phyloP scores from a whole-genome alignment of 2,797 vertebrate species.

The Alca torda region DNA sequence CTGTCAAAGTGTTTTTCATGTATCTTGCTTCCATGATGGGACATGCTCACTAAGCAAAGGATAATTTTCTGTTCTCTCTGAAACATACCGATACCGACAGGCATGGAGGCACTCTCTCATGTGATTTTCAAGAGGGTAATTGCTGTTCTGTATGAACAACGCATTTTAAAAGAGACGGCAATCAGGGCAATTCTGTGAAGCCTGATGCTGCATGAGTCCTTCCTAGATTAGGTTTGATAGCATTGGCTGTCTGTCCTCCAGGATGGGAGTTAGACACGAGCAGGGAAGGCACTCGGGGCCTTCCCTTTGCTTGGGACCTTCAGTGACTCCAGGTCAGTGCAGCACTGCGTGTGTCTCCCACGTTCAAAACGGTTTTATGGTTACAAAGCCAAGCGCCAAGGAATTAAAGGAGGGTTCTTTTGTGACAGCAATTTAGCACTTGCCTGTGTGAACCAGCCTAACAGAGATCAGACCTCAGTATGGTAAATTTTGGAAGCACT shows the following conservation, averaged over 20 bases:
- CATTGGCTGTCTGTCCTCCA: background rate
- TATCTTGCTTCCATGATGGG: background rate
- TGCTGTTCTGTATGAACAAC: background rate
- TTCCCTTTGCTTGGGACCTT: background rate
- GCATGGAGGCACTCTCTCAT: accelerated
- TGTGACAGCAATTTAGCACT: background rate
- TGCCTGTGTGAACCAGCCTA: background rate
- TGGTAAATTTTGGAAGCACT: background rate
- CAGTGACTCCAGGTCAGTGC: background rate
- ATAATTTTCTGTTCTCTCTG: background rate
- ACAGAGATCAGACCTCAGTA: background rate
- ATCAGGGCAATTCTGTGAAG: background rate
- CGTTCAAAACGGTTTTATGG: background rate
- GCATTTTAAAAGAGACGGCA: background rate
- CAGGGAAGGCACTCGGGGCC: background rate
- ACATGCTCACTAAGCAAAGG: background rate
- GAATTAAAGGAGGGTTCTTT: background rate
- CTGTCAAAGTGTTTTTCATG: background rate
- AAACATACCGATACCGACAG: background rate
- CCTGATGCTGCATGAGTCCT: background rate
- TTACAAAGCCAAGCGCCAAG: background rate
- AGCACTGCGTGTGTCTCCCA: background rate
- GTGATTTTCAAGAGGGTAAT: background rate
- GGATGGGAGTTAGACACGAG: background rate
- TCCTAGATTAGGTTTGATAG: background rate